phyloP scores from a whole-genome alignment of 2,797 vertebrate species.

The Eptatretus atami region DNA sequence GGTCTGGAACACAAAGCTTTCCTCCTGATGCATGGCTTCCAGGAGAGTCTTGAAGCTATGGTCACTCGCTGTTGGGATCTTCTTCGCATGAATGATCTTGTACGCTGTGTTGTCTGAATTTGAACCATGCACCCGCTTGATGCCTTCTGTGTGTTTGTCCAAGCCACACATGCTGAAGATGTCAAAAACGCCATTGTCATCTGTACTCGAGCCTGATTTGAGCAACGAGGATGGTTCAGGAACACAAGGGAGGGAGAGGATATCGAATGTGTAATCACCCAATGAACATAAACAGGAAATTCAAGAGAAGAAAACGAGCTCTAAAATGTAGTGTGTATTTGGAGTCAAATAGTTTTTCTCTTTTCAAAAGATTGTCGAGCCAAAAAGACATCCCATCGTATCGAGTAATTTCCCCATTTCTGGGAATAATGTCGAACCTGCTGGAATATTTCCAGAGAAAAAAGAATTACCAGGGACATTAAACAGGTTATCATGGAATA shows the following conservation, averaged over 20 bases:
- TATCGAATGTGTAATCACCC: too few species aligned
- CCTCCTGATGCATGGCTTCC: conserved; percentile 50
- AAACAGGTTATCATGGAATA: too few species aligned
- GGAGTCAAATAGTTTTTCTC: too few species aligned
- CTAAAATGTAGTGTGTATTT: too few species aligned
- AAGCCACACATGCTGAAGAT: conserved; percentile 42
- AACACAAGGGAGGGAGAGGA: neutral
- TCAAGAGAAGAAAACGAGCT: too few species aligned
- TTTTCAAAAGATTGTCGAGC: too few species aligned
- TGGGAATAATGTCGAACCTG: too few species aligned
- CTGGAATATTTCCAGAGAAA: too few species aligned
- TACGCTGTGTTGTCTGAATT: conserved; percentile 65
- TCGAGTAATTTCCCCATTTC: too few species aligned
- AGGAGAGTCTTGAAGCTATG: conserved; percentile 60
- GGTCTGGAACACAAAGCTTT: conserved; percentile 59
- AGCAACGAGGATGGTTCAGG: neutral
- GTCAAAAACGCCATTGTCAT: conserved; percentile 66
- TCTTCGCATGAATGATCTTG: conserved; percentile 47
- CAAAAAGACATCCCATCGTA: too few species aligned
- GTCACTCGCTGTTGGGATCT: conserved; percentile 49
- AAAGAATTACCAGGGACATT: too few species aligned
- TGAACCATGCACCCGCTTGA: conserved; percentile 44
- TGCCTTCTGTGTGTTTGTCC: conserved; percentile 32
- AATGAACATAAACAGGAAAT: too few species aligned
- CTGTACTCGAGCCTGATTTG: conserved; percentile 21